Evolutionary conservation across 2,888 invertebrate genomes (phyloP).

Genomic region (Scaeva pyrastri): DNA sequence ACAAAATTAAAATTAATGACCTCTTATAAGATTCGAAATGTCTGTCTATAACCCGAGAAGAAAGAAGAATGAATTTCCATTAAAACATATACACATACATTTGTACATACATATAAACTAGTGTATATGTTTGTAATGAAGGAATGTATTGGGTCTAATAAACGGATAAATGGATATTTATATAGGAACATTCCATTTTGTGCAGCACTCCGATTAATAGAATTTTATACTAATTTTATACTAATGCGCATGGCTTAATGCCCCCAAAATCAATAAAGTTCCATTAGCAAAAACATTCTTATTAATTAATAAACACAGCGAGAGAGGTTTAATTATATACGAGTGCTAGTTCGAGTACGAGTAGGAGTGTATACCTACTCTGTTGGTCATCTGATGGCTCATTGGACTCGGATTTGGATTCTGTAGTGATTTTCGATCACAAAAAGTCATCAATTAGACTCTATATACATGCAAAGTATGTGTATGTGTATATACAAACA

Average conservation of each 20-base stretch:
- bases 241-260: conserved; percentile 37
- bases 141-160: no score
- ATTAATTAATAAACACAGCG: conserved; percentile 19
- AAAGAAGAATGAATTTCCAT: not conserved
- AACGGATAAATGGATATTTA: no score
- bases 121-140: no score
- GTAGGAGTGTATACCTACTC: not conserved
- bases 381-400: not conserved
- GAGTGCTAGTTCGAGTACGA: no score
- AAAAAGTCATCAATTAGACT: conserved; percentile 26
- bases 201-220: not conserved
- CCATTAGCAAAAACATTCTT: conserved; percentile 31
- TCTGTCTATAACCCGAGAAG: not conserved
- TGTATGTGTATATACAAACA: not conserved
- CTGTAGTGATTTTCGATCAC: conserved; percentile 19
- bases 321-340: conserved; percentile 22
- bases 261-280: conserved; percentile 54
- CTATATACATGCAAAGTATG: not conserved
- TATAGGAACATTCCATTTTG: conserved; percentile 10
- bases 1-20: conserved; percentile 50
- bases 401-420: conserved; percentile 3
- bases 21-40: conserved; percentile 15
- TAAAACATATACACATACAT: not conserved
- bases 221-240: conserved; percentile 37
- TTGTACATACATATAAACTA: no score